phyloP scores from a whole-genome alignment of 2,113 vertebrate species.

The Vidua chalybeata region DNA sequence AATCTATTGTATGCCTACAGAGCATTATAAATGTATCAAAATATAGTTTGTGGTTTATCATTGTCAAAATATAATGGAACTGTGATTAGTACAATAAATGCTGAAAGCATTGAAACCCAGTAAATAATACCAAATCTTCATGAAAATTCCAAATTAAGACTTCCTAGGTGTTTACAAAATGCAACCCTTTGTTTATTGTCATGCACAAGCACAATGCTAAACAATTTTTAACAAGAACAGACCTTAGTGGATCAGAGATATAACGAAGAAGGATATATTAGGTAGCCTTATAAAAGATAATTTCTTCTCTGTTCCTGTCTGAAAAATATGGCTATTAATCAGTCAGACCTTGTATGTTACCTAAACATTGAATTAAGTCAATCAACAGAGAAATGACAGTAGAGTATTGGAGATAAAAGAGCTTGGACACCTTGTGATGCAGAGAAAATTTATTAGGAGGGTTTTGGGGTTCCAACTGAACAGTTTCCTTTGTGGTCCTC shows the following conservation, averaged over 20 bases:
- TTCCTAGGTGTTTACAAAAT: neutral
- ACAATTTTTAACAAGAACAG: neutral
- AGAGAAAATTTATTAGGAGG: neutral
- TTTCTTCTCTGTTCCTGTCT: neutral
- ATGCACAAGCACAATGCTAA: neutral
- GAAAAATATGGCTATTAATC: neutral
- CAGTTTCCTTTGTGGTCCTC: neutral
- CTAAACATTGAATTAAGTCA: neutral
- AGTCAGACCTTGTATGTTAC: neutral
- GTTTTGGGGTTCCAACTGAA: neutral
- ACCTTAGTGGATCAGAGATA: neutral
- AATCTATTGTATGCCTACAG: neutral
- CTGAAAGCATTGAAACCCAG: neutral
- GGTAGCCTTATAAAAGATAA: neutral
- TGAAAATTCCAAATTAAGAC: neutral
- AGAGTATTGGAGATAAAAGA: neutral
- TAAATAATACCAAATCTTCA: neutral
- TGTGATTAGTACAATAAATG: slow-evolving; percentile 3
- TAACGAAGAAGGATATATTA: neutral
- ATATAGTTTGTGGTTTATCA: neutral
- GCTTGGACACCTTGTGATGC: neutral
- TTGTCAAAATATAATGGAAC: slow-evolving; percentile 2
- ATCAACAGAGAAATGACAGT: neutral
- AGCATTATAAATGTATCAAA: neutral
- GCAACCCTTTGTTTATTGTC: neutral